Evolutionary conservation across 2,888 invertebrate species (phyloP).

Genomic region (Lithophane semibrunnea): DNA sequence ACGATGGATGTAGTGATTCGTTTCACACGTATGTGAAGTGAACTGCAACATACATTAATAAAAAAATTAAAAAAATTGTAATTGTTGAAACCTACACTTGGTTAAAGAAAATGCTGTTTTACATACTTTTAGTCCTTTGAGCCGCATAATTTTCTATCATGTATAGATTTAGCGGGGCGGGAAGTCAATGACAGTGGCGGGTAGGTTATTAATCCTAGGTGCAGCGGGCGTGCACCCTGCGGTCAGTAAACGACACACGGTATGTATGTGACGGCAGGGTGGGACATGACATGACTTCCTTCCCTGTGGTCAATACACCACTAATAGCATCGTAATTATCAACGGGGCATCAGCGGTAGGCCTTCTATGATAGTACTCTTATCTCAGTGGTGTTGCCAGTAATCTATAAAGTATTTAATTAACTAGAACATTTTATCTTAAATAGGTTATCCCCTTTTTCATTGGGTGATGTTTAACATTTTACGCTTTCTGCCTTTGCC

Average conservation of each 20-base stretch:
- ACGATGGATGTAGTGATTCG: background rate
- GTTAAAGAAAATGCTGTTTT: background rate
- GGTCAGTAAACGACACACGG: background rate
- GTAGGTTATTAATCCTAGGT: background rate
- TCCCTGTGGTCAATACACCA: conserved; percentile 4
- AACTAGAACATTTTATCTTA: background rate
- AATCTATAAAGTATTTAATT: background rate
- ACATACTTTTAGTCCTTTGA: background rate
- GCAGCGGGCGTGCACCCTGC: background rate
- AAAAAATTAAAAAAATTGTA: background rate
- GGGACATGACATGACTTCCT: background rate
- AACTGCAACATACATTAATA: background rate
- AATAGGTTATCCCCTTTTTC: too few species aligned
- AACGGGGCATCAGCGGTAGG: background rate
- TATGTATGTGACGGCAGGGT: background rate
- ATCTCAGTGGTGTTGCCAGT: background rate
- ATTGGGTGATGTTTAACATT: background rate
- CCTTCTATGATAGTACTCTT: background rate
- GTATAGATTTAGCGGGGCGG: background rate
- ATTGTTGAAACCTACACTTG: background rate
- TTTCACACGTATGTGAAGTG: background rate
- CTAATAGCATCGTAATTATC: conserved; percentile 6
- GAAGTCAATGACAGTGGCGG: background rate
- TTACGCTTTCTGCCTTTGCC: background rate
- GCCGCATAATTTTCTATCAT: background rate